A percentile compares a stretch with the other conserved stretches of the same genome.
Evolutionary conservation across 2,888 invertebrate genomes (phyloP).

Genomic region (Phengaris alcon): DNA sequence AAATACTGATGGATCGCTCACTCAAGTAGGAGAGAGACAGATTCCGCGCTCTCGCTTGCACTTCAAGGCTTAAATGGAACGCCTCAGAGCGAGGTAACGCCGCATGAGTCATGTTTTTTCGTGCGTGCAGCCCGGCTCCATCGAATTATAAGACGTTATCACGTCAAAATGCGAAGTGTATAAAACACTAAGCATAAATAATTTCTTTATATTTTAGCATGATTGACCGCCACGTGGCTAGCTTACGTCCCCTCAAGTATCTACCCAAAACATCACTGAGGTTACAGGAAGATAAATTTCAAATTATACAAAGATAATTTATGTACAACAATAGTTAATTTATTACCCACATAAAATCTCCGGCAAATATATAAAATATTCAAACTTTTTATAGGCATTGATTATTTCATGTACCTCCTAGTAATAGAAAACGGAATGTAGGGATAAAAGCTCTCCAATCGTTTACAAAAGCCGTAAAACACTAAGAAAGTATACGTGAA

Average conservation of each 20-base stretch:
- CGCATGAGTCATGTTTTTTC: too few species aligned
- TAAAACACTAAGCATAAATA: neutral
- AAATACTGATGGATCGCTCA: too few species aligned
- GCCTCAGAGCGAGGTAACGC: too few species aligned
- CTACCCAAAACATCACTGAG: neutral
- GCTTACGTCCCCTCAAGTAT: neutral
- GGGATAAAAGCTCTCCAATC: conserved; percentile 13
- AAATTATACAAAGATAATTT: neutral
- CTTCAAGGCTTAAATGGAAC: too few species aligned
- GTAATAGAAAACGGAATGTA: neutral
- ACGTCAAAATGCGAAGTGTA: neutral
- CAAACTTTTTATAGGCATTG: neutral
- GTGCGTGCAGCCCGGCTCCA: too few species aligned
- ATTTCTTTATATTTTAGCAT: neutral
- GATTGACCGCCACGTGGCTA: conserved; percentile 10
- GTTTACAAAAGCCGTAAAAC: conserved; percentile 33
- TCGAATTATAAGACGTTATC: too few species aligned
- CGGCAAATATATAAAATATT: neutral
- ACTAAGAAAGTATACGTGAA: conserved; percentile 27
- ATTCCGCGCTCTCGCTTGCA: too few species aligned
- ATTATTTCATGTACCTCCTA: neutral
- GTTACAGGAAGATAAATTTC: neutral
- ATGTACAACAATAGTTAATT: neutral
- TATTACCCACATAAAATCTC: neutral
- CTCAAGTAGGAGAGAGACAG: too few species aligned